Conservation (phyloP, 2,888 invertebrate genomes). For the Pocota personata region DNA sequence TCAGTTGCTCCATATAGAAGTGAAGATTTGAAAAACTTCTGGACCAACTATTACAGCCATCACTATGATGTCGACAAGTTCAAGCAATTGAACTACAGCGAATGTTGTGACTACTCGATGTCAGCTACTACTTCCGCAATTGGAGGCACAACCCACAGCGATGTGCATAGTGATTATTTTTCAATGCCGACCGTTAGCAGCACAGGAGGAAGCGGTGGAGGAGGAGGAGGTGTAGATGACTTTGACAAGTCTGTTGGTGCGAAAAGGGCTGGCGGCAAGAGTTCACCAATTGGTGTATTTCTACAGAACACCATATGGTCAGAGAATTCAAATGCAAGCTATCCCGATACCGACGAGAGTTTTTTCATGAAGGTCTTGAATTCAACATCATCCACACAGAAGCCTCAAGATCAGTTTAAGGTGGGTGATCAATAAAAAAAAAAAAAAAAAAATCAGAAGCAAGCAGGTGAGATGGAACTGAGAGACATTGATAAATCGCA, state of each 20-base stretch:
- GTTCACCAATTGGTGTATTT: slow-evolving; percentile 82
- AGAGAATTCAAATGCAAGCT: slow-evolving; percentile 76
- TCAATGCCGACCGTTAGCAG: slow-evolving; percentile 75
- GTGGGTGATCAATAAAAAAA: slow-evolving; percentile 53
- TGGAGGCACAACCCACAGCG: slow-evolving; percentile 1
- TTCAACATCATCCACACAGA: slow-evolving; percentile 70
- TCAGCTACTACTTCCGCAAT: not conserved
- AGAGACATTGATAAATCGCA: slow-evolving; percentile 2
- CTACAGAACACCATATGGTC: slow-evolving; percentile 85
- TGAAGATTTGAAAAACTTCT: slow-evolving; percentile 78
- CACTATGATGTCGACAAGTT: slow-evolving; percentile 76
- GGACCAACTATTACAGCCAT: slow-evolving; percentile 79
- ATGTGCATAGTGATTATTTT: slow-evolving; percentile 75
- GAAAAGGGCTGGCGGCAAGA: slow-evolving; percentile 60
- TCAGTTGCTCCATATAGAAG: slow-evolving; percentile 74
- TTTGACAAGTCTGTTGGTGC: slow-evolving; percentile 75
- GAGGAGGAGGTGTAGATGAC: slow-evolving; percentile 69
- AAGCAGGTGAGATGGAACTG: slow-evolving; percentile 34
- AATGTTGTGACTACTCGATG: slow-evolving; percentile 24
- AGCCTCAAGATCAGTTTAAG: slow-evolving; percentile 66
- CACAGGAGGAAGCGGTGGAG: not conserved
- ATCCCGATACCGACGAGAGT: slow-evolving; percentile 78
- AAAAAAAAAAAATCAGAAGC: slow-evolving; percentile 4
- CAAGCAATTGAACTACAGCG: slow-evolving; percentile 41
- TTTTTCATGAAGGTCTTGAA: slow-evolving; percentile 78